These are phyloP conservation scores for Xylocampa areola DNA, from an alignment of 2,888 invertebrate genomes.

Conservation along the genomic window DNA sequence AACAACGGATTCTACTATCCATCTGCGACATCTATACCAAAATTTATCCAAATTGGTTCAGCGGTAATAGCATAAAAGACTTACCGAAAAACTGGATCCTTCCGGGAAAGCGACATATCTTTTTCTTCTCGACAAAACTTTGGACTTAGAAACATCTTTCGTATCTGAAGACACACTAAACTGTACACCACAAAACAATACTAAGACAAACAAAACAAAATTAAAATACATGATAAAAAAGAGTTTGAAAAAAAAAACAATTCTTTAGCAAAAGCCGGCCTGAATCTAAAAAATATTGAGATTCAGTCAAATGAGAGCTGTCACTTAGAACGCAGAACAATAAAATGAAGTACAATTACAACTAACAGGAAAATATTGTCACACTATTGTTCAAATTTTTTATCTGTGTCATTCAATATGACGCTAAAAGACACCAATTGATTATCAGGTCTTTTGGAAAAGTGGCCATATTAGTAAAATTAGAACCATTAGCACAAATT, in stretches of 20 bases:
- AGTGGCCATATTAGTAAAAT: conserved; percentile 33
- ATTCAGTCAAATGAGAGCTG: neutral
- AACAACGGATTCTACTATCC: no score
- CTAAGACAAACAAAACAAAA: conserved; percentile 34
- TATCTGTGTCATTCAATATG: conserved; percentile 44
- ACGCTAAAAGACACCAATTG: conserved; percentile 42
- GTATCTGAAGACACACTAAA: conserved; percentile 50
- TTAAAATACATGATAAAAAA: conserved; percentile 46
- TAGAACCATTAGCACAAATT: conserved; percentile 29
- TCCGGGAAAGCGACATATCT: conserved; percentile 93
- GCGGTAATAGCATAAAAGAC: conserved; percentile 60
- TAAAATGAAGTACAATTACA: conserved; percentile 26
- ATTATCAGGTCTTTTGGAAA: conserved; percentile 15
- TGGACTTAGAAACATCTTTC: conserved; percentile 56
- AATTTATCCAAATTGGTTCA: neutral
- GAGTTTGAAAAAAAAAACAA: neutral
- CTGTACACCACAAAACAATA: conserved; percentile 54
- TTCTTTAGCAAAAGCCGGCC: neutral
- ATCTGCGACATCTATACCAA: no score
- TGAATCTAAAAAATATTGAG: neutral
- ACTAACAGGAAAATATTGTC: conserved; percentile 23
- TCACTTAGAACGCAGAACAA: conserved; percentile 8
- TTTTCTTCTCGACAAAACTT: conserved; percentile 88
- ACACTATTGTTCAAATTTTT: conserved; percentile 30
- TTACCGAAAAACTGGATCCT: conserved; percentile 92